Conservation (phyloP, 2,888 invertebrate species). For the Melanophora roralis region DNA sequence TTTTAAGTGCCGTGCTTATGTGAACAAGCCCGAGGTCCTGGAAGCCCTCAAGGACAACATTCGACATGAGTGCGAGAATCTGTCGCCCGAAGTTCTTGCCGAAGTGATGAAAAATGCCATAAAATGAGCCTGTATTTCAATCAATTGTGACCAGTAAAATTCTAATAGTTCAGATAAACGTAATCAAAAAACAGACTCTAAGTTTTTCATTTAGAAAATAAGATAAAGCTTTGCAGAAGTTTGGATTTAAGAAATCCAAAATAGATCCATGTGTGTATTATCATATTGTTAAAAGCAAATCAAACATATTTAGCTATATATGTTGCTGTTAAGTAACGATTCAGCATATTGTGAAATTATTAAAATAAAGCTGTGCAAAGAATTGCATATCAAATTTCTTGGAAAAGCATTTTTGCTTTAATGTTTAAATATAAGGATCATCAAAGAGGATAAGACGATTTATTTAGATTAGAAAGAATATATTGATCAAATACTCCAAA, state of each 20-base stretch:
- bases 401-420: constrained; percentile 44
- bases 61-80: too few species aligned
- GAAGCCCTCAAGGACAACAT: too few species aligned
- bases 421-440: constrained; percentile 49
- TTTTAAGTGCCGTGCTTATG: too few species aligned
- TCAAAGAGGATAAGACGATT: constrained; percentile 1
- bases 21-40: too few species aligned
- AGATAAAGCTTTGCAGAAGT: neutral
- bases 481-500: constrained; percentile 25
- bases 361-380: neutral
- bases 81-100: too few species aligned
- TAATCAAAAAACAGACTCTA: too few species aligned
- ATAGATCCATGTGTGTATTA: constrained; percentile 7
- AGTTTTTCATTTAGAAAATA: too few species aligned
- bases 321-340: constrained; percentile 38
- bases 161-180: too few species aligned
- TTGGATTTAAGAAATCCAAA: neutral
- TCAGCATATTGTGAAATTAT: neutral
- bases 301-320: constrained; percentile 12
- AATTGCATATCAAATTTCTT: constrained; percentile 54
- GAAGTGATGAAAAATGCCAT: too few species aligned
- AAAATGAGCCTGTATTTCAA: too few species aligned
- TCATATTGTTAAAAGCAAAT: neutral
- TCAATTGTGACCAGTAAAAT: too few species aligned
- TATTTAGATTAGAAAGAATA: constrained; percentile 43